Percentiles rank a stretch among this genome's conserved stretches.
These are phyloP conservation scores for Cerastoderma edule DNA, from an alignment of 2,888 invertebrate genomes.

Conservation along the genomic window DNA sequence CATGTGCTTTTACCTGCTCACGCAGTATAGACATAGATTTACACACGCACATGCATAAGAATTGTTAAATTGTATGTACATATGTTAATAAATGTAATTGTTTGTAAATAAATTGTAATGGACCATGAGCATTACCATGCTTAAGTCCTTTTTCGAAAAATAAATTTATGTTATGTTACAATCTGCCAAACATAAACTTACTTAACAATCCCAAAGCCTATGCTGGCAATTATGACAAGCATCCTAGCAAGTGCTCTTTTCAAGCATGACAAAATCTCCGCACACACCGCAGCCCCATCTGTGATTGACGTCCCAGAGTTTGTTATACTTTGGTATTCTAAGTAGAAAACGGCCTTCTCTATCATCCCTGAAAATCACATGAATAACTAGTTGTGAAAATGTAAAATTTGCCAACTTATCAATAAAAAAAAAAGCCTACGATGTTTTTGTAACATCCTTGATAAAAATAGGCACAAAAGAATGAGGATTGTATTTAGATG, in stretches of 20 bases:
- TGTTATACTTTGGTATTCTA: constrained; percentile 92
- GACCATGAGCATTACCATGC: no score
- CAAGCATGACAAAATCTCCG: constrained; percentile 95
- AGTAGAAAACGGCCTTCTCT: constrained; percentile 93
- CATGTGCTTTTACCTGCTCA: no score
- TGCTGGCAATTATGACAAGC: constrained; percentile 96
- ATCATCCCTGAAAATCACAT: constrained; percentile 83
- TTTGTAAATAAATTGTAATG: no score
- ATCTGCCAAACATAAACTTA: no score
- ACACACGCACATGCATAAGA: no score
- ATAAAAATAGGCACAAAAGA: not conserved
- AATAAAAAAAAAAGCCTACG: not conserved
- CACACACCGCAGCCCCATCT: constrained; percentile 90
- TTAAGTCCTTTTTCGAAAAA: no score
- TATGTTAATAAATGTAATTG: no score
- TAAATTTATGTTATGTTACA: no score
- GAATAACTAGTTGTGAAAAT: no score
- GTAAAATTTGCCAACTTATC: not conserved
- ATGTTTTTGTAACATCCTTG: not conserved
- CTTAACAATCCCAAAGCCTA: constrained; percentile 98
- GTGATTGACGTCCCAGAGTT: constrained; percentile 87
- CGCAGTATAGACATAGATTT: no score
- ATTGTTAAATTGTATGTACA: no score
- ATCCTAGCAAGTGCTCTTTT: constrained; percentile 96
- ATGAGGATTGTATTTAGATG: not conserved